Evolutionary conservation across 92 coral and sea anemone species (phyloP).

Genomic region (Porites divaricata): DNA sequence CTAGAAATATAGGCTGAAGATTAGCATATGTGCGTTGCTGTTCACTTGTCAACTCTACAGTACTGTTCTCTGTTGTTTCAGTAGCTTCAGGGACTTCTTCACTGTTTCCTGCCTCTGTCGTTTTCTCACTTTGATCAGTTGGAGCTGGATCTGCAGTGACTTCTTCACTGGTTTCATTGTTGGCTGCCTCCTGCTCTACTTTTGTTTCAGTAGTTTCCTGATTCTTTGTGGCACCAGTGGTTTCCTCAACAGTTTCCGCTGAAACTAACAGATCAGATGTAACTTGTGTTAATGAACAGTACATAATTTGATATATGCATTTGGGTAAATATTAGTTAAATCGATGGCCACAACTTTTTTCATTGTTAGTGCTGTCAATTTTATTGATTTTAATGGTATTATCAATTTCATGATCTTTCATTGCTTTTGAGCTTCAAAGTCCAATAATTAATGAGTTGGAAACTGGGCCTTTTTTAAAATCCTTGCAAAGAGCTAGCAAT

Average conservation of each 20-base stretch:
- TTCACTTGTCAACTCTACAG: slow-evolving; percentile 55
- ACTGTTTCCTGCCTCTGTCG: slow-evolving; percentile 43
- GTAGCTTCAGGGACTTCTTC: slow-evolving; percentile 51
- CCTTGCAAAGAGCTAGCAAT: too few relatives aligned
- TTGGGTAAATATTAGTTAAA: too few relatives aligned
- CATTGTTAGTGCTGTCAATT: too few relatives aligned
- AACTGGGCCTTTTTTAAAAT: too few relatives aligned
- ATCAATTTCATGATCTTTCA: neutral
- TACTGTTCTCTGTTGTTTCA: slow-evolving; percentile 30
- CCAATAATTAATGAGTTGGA: too few relatives aligned
- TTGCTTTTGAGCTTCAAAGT: too few relatives aligned
- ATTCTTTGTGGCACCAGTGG: slow-evolving; percentile 1
- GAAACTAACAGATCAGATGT: neutral
- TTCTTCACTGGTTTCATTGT: slow-evolving; percentile 23
- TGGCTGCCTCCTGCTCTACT: slow-evolving; percentile 19
- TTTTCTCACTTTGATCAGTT: slow-evolving; percentile 23
- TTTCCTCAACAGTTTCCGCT: slow-evolving; percentile 6
- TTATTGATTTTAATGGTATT: too few relatives aligned
- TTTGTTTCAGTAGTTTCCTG: slow-evolving; percentile 13
- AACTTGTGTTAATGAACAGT: neutral
- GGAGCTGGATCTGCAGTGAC: neutral
- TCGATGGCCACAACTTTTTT: neutral
- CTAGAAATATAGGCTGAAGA: slow-evolving; percentile 96
- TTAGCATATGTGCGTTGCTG: slow-evolving; percentile 98
- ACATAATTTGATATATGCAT: neutral